Conservation (phyloP, 1,140 invertebrate species). For the Hycleus phaleratus region DNA sequence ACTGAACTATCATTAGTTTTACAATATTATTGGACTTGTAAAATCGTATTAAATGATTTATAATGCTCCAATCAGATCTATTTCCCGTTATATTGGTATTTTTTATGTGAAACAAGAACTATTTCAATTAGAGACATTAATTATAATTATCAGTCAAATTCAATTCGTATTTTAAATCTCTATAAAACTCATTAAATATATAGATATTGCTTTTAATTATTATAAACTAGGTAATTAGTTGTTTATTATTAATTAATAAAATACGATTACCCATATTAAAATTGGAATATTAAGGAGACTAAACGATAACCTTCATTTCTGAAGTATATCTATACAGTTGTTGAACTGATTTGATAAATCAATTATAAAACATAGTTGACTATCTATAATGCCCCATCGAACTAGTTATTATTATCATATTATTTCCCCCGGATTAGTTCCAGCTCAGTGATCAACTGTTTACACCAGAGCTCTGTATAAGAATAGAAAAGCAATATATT, state of each 20-base stretch:
- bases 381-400: no score
- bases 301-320: neutral
- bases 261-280: neutral
- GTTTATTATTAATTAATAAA: no score
- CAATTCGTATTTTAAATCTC: no score
- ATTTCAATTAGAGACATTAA: no score
- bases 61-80: conserved; percentile 12
- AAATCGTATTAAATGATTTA: conserved; percentile 15
- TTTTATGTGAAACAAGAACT: neutral
- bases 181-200: neutral
- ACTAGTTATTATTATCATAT: no score
- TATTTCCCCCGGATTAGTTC: conserved; percentile 14
- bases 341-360: no score
- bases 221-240: no score
- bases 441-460: conserved; percentile 9
- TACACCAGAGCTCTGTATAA: neutral
- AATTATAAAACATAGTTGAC: no score
- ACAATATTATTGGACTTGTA: conserved; percentile 4
- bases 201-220: neutral
- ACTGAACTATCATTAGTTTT: no score
- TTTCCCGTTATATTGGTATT: conserved; percentile 10
- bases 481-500: conserved; percentile 15
- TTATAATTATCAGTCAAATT: no score
- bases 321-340: no score
- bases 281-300: neutral